Evolutionary conservation across 2,797 vertebrate genomes (phyloP).

Genomic region (Apodemus agrarius): DNA sequence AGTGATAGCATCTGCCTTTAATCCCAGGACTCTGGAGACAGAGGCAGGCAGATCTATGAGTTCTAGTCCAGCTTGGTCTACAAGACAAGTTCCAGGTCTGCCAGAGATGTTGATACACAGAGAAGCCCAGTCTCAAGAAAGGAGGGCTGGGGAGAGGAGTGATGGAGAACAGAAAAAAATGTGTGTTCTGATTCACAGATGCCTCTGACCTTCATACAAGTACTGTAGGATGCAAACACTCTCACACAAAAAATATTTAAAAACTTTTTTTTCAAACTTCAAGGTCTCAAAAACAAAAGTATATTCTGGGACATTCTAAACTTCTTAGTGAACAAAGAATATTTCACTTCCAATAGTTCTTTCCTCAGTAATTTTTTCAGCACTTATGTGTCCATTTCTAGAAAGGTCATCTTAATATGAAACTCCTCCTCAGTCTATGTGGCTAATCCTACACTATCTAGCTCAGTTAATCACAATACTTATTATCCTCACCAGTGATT

Average conservation of each 20-base stretch:
- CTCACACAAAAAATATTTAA: neutral
- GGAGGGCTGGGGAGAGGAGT: neutral
- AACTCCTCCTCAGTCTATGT: neutral
- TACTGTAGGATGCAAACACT: neutral
- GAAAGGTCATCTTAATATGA: neutral
- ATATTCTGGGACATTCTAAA: neutral
- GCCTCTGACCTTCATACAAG: neutral
- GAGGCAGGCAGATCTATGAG: neutral
- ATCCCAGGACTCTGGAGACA: neutral
- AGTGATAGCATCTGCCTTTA: neutral
- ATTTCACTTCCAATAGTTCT: neutral
- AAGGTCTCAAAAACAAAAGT: neutral
- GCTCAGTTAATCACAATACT: neutral
- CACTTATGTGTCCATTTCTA: neutral
- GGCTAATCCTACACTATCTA: neutral
- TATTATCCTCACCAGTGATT: slow-evolving; percentile 2
- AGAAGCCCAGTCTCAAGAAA: neutral
- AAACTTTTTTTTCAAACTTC: neutral
- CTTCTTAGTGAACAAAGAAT: neutral
- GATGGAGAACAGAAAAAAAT: neutral
- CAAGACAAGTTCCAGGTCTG: neutral
- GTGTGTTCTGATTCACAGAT: neutral
- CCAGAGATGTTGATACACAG: neutral
- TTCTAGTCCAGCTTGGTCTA: neutral
- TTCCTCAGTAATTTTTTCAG: slow-evolving; percentile 33